phyloP scores from a whole-genome alignment of 2,888 invertebrate species.

The Mesorhabditis spiculigera region DNA sequence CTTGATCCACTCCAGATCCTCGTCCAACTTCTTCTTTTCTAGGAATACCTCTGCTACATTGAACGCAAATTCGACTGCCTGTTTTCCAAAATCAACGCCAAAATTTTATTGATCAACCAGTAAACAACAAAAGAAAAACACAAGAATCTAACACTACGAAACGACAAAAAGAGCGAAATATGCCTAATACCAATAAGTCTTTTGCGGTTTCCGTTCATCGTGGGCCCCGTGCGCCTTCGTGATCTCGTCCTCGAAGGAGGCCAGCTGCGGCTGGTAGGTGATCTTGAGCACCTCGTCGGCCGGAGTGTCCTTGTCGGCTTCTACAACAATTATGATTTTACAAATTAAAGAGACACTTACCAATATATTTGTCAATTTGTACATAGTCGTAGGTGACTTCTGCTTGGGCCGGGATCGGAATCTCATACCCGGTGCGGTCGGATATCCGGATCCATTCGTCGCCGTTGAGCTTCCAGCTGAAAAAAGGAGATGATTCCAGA shows the following conservation, averaged over 20 bases:
- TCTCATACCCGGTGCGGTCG: constrained; percentile 45
- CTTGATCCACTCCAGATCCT: too few species aligned
- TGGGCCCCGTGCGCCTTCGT: constrained; percentile 34
- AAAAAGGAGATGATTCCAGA: neutral
- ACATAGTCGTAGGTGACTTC: constrained; percentile 45
- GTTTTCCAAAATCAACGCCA: neutral
- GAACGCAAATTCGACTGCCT: too few species aligned
- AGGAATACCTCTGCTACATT: too few species aligned
- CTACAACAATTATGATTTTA: constrained; percentile 26
- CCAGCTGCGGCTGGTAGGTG: constrained; percentile 49
- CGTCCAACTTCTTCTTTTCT: too few species aligned
- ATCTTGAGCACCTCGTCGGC: constrained; percentile 40
- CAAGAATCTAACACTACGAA: neutral
- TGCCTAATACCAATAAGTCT: constrained; percentile 35
- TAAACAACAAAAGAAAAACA: neutral
- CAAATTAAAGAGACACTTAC: constrained; percentile 14
- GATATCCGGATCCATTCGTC: constrained; percentile 49
- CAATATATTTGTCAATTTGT: constrained; percentile 29
- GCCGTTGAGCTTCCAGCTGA: constrained; percentile 45
- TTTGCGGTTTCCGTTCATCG: constrained; percentile 20
- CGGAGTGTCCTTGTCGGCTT: constrained; percentile 50
- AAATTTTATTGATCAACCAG: neutral
- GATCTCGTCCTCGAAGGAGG: constrained; percentile 53
- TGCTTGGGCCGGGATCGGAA: constrained; percentile 52
- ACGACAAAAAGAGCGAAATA: neutral